A percentile compares a stretch with the other conserved stretches of the same genome.
Evolutionary conservation across 2,113 vertebrate species (phyloP).

Genomic region (Drymodes brunneopygia): DNA sequence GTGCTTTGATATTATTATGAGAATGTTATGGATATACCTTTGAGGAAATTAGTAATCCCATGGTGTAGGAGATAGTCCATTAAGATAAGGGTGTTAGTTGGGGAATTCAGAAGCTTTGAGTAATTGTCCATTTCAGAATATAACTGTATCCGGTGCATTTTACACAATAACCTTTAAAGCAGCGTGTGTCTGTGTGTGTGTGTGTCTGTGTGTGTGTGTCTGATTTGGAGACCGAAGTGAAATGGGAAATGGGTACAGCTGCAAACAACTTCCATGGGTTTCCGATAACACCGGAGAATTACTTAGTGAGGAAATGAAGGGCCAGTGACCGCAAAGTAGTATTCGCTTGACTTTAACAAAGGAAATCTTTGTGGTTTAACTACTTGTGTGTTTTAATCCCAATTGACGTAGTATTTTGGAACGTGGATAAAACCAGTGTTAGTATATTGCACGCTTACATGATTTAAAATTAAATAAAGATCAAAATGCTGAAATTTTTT

Average conservation of each 20-base stretch:
- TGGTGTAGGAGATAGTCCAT: background rate
- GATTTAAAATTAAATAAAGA: background rate
- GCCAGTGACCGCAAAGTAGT: background rate
- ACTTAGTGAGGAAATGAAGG: conserved; percentile 59
- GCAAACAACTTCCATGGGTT: conserved; percentile 85
- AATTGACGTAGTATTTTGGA: background rate
- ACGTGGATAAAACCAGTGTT: background rate
- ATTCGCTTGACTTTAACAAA: conserved; percentile 31
- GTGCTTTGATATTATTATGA: background rate
- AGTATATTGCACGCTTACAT: background rate
- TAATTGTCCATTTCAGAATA: background rate
- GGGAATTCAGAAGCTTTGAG: background rate
- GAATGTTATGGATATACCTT: background rate
- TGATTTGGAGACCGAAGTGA: conserved; percentile 61
- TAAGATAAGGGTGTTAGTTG: background rate
- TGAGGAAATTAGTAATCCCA: background rate
- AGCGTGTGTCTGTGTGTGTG: background rate
- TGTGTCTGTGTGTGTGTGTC: background rate
- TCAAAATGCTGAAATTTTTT: background rate
- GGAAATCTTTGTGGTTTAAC: conserved; percentile 43
- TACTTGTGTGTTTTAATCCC: conserved; percentile 6
- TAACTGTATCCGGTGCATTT: background rate
- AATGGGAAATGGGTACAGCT: conserved; percentile 79
- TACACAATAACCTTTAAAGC: conserved; percentile 36
- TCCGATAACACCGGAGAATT: conserved; percentile 68